A percentile compares a stretch with the other conserved stretches of the same genome.
These are phyloP conservation scores for Sinosuthora webbiana DNA, from an alignment of 2,113 vertebrate genomes.

Conservation along the genomic window DNA sequence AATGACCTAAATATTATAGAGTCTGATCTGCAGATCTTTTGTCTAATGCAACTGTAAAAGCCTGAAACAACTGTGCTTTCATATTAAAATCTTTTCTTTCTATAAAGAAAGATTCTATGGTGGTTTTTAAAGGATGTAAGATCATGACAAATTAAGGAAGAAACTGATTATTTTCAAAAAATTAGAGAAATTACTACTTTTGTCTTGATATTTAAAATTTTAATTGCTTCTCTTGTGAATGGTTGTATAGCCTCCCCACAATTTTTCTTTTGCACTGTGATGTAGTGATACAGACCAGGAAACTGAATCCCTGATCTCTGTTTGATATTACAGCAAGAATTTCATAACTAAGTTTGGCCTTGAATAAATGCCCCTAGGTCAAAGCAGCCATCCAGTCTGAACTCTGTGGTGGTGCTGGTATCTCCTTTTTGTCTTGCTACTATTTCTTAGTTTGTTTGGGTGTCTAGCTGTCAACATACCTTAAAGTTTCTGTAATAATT, in stretches of 20 bases:
- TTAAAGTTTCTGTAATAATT: background rate
- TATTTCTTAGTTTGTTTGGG: background rate
- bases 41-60: background rate
- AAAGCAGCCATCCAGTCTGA: background rate
- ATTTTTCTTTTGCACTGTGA: background rate
- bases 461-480: background rate
- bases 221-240: background rate
- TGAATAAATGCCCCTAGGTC: background rate
- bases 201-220: background rate
- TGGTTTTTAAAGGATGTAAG: background rate
- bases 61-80: background rate
- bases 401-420: background rate
- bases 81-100: background rate
- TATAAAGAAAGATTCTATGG: background rate
- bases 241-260: background rate
- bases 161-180: background rate
- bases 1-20: background rate
- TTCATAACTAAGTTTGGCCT: background rate
- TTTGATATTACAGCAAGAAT: background rate
- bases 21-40: background rate
- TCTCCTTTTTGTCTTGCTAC: background rate
- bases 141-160: background rate
- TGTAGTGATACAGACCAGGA: background rate
- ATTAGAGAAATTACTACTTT: background rate
- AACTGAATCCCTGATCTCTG: background rate